These are phyloP conservation scores for Eupithecia subumbrata DNA, from an alignment of 2,888 invertebrate species.

Conservation along the genomic window DNA sequence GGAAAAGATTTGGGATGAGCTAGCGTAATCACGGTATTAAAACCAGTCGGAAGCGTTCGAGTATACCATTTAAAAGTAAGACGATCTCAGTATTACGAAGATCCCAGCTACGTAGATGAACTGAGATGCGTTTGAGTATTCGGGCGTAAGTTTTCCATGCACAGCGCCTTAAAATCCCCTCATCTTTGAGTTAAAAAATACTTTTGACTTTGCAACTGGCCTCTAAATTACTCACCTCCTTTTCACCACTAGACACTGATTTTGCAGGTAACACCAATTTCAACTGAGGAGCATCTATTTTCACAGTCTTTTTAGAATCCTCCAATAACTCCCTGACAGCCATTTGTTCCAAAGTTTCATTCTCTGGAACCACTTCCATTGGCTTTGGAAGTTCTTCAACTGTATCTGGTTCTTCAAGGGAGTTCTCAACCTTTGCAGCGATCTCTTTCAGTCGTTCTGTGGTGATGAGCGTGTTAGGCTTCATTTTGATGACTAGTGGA, in stretches of 20 bases:
- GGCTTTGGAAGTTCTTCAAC: slow-evolving; percentile 49
- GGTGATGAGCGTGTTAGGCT: slow-evolving; percentile 82
- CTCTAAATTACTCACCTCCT: slow-evolving; percentile 74
- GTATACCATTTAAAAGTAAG: too few species aligned
- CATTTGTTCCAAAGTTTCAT: slow-evolving; percentile 85
- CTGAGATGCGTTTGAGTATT: too few species aligned
- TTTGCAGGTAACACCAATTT: slow-evolving; percentile 85
- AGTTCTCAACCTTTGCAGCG: slow-evolving; percentile 76
- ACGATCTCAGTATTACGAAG: too few species aligned
- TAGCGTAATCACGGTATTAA: too few species aligned
- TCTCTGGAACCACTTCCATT: slow-evolving; percentile 53
- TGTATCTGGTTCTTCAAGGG: slow-evolving; percentile 78
- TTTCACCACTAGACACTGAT: slow-evolving; percentile 84
- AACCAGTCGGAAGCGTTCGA: too few species aligned
- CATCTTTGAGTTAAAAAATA: too few species aligned
- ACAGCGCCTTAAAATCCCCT: too few species aligned
- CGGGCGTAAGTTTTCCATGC: too few species aligned
- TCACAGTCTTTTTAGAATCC: slow-evolving; percentile 77
- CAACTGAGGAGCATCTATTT: slow-evolving; percentile 64
- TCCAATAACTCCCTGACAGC: slow-evolving; percentile 89
- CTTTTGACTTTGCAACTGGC: too few species aligned
- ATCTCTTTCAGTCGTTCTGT: slow-evolving; percentile 77
- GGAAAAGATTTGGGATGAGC: too few species aligned
- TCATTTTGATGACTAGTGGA: slow-evolving; percentile 87
- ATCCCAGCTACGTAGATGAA: too few species aligned